These are phyloP conservation scores for Drosophila neocordata DNA, from an alignment of 1,140 invertebrate genomes.

Conservation along the genomic window DNA sequence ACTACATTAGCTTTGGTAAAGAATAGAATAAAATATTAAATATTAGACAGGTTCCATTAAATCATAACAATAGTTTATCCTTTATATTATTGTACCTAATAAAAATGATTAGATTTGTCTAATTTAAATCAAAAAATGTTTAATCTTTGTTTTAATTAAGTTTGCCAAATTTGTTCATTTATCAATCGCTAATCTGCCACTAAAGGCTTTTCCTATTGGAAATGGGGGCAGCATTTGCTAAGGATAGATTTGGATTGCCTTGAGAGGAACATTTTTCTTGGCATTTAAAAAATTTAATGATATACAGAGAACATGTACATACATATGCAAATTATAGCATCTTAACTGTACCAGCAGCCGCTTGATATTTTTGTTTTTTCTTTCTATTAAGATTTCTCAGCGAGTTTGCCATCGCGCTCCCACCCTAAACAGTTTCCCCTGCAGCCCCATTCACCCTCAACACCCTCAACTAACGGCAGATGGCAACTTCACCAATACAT, in stretches of 20 bases:
- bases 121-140: too few species aligned
- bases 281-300: background rate
- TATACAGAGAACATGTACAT: background rate
- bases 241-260: background rate
- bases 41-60: too few species aligned
- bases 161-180: too few species aligned
- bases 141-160: too few species aligned
- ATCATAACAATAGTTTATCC: too few species aligned
- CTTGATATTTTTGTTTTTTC: background rate
- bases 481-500: conserved; percentile 2
- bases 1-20: too few species aligned
- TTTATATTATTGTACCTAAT: too few species aligned
- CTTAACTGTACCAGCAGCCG: background rate
- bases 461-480: background rate
- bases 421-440: background rate
- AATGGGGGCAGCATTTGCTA: background rate
- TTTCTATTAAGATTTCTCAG: background rate
- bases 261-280: background rate
- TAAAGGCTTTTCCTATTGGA: too few species aligned
- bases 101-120: too few species aligned
- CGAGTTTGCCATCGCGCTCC: background rate
- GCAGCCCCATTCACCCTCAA: background rate
- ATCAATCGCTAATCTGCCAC: too few species aligned
- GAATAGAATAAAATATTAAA: too few species aligned
- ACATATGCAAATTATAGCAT: conserved; percentile 7